A percentile compares a stretch with the other conserved stretches of the same genome.
Conservation (phyloP, 2,797 vertebrate genomes). For the Dryobates pubescens region DNA sequence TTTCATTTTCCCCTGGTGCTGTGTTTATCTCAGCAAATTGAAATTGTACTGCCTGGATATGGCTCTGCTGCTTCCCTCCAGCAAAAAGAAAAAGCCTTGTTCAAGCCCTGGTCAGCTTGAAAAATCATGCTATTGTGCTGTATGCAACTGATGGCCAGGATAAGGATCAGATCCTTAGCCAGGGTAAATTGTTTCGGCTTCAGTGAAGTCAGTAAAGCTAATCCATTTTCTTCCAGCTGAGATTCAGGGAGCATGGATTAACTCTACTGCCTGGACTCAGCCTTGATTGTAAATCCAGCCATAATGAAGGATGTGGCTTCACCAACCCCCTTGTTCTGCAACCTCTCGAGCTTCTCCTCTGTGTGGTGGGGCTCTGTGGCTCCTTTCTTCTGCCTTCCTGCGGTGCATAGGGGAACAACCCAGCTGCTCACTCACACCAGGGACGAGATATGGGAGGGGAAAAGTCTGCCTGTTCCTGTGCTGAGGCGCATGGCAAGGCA, state of each 20-base stretch:
- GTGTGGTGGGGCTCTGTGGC: rapidly evolving
- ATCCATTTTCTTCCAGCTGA: slow-evolving; percentile 59
- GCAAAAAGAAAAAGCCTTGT: not conserved
- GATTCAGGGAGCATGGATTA: slow-evolving; percentile 29
- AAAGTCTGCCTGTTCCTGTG: not conserved
- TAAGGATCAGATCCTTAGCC: not conserved
- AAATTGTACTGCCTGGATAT: not conserved
- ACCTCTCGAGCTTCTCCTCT: not conserved
- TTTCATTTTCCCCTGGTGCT: not conserved
- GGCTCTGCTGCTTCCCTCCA: not conserved
- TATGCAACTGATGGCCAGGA: not conserved
- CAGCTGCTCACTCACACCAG: not conserved
- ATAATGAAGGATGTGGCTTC: not conserved
- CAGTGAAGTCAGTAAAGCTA: slow-evolving; percentile 42
- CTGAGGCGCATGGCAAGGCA: not conserved
- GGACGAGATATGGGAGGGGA: not conserved
- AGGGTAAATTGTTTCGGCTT: slow-evolving; percentile 4
- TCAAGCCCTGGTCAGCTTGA: not conserved
- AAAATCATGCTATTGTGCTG: not conserved
- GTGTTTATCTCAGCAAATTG: not conserved
- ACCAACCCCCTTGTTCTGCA: not conserved
- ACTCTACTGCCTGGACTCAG: slow-evolving; percentile 3
- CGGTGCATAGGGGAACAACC: not conserved
- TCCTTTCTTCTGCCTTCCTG: not conserved
- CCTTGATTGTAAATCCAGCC: slow-evolving; percentile 33